phyloP scores from a whole-genome alignment of 2,888 invertebrate genomes.

The Drosophila peninsularis region DNA sequence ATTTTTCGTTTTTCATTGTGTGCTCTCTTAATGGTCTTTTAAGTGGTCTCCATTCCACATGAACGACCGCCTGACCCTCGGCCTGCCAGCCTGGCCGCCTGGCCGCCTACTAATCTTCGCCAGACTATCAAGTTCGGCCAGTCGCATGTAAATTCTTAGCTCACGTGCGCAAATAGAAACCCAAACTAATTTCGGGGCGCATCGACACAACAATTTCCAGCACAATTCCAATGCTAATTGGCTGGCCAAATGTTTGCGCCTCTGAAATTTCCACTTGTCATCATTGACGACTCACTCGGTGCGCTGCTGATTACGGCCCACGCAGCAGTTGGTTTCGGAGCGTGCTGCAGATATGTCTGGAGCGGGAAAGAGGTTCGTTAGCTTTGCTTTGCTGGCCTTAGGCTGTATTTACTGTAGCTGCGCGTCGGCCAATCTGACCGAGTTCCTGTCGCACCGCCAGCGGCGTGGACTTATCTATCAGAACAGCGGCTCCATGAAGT shows the following conservation, averaged over 20 bases:
- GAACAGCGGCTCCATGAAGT: slow-evolving; percentile 66
- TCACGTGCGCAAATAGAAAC: slow-evolving; percentile 73
- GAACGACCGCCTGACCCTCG: slow-evolving; percentile 15
- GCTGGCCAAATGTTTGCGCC: slow-evolving; percentile 62
- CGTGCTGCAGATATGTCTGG: slow-evolving; percentile 41
- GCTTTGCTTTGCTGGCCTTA: slow-evolving; percentile 12
- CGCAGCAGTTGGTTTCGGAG: slow-evolving; percentile 41
- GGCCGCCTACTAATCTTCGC: slow-evolving; percentile 32
- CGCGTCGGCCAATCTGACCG: slow-evolving; percentile 55
- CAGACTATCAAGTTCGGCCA: slow-evolving; percentile 22
- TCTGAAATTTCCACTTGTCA: slow-evolving; percentile 64
- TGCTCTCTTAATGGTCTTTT: slow-evolving; percentile 64
- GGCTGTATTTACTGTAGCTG: neutral
- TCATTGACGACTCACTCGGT: slow-evolving; percentile 53
- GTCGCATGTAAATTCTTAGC: slow-evolving; percentile 32
- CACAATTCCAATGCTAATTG: slow-evolving; percentile 66
- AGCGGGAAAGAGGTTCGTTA: slow-evolving; percentile 21
- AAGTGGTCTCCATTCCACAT: slow-evolving; percentile 54
- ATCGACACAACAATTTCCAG: slow-evolving; percentile 18
- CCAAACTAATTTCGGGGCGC: slow-evolving; percentile 15
- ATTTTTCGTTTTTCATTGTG: slow-evolving; percentile 66
- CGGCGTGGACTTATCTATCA: slow-evolving; percentile 65
- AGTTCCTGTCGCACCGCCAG: slow-evolving; percentile 62
- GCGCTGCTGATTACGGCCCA: slow-evolving; percentile 12
- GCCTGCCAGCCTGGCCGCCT: neutral